Base-by-base conservation (phyloP, 2,113 vertebrate species). In the Aleadryas rufinucha region DNA sequence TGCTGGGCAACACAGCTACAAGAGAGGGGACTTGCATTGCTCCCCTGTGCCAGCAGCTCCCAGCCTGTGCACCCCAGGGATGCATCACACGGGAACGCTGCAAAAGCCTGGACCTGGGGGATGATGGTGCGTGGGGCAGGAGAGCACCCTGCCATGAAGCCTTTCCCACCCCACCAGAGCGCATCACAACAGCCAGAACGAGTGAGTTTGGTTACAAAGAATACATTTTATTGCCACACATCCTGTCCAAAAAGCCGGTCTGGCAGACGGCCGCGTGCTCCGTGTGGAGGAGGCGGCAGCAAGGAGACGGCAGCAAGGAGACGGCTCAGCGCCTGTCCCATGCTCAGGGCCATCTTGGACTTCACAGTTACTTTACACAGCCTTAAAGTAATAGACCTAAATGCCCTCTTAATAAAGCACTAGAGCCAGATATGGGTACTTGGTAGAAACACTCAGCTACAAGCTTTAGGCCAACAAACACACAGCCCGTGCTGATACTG, bases 351-450 rank as follows among this genome's bases (percentile, higher is more conserved):
- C 4, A 50, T 59, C 90, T 80, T 57, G 82, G 72, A 93, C 71
- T 94, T 96, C 96, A 96, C 93, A 96, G 96, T 95, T 93, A 90
- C 88, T 96, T 94, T 78, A 80, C 52, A 79, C 79, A 92, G 76
- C 45, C 82, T 88, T 50, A 87, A 80, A 90, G 83, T 28, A 60
- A 74, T 78, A 89, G 11, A 70, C 4, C 16, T 78, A 77, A 84
- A 81, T 5, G 16, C 47, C 33, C 1, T 1, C 10, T 66, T 53
- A 90, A 93, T 92, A 90, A 92, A 94, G 66, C 75, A 64, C 65
- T 78, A 39, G 52, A 82, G 56, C 44, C 64, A 70, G 85, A 90
- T 95, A 94, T 81, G 74, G 0, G 1, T 63, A 10, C 44, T 47
- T 37, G n/a, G 52, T 64, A 90, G 47, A 66, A 84, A 80, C 47